Conservation (phyloP, 2,113 vertebrate species). For the Rhinogobius similis region DNA sequence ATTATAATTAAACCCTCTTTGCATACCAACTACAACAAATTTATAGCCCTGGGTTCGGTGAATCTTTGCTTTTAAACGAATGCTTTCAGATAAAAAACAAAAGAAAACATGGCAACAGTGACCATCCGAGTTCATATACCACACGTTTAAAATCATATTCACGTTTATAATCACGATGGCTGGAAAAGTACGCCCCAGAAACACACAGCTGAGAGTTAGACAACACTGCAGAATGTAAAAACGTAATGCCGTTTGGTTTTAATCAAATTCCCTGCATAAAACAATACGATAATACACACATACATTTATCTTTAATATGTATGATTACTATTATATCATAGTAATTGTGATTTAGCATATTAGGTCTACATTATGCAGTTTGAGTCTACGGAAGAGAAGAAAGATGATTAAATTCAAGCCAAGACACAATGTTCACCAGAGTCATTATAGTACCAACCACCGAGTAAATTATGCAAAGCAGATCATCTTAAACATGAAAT, state of each 20-base stretch:
- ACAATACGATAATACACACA: no score
- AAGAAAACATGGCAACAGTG: constrained; percentile 4
- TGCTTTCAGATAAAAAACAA: not conserved
- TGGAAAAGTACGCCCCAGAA: constrained; percentile 13
- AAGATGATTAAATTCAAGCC: not conserved
- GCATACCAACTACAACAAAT: no score
- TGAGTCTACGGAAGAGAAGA: not conserved
- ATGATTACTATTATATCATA: not conserved
- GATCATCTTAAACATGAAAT: not conserved
- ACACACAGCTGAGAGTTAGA: not conserved
- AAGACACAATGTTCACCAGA: not conserved
- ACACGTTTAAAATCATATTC: constrained; percentile 40
- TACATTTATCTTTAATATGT: not conserved
- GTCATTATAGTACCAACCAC: not conserved
- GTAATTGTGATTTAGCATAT: not conserved
- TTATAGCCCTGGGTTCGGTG: no score
- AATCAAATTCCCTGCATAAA: not conserved
- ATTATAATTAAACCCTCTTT: no score
- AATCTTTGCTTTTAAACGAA: no score
- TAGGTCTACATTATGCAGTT: constrained; percentile 1
- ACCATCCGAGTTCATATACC: constrained; percentile 75
- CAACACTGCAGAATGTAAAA: not conserved
- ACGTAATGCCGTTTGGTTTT: not conserved
- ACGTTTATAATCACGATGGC: constrained; percentile 62
- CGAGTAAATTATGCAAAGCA: not conserved